Conservation (phyloP, 2,113 vertebrate species). For the Clarias gariepinus region DNA sequence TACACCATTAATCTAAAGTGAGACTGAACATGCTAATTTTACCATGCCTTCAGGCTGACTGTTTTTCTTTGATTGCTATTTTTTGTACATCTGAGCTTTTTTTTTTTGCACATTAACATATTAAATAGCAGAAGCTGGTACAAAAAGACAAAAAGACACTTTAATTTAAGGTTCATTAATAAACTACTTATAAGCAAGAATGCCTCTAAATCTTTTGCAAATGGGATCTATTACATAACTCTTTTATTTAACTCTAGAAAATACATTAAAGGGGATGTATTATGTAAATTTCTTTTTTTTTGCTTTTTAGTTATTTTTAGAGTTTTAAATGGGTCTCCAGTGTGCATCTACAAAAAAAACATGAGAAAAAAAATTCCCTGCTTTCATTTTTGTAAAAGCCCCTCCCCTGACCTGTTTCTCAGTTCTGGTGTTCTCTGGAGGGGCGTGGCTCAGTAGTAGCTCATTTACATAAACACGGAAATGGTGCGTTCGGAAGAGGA, state of each 20-base stretch:
- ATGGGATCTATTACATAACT: neutral
- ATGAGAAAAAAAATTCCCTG: no score
- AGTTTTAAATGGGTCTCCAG: no score
- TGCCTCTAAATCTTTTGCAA: neutral
- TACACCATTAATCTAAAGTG: neutral
- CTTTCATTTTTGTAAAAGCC: no score
- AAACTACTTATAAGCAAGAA: neutral
- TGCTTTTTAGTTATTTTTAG: no score
- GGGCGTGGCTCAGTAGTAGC: no score
- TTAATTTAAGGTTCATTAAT: neutral
- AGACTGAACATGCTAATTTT: neutral
- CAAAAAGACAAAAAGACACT: neutral
- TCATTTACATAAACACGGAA: no score
- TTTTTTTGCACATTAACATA: neutral
- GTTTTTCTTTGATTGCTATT: neutral
- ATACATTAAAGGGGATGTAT: neutral
- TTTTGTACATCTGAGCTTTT: neutral
- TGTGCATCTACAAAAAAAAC: no score
- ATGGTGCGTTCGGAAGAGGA: no score
- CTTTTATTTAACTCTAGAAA: neutral
- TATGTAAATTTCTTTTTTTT: no score
- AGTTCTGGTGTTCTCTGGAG: no score
- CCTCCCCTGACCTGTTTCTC: no score
- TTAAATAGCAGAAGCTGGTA: neutral
- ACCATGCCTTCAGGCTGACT: neutral